phyloP scores from a whole-genome alignment of 2,113 vertebrate species.

The Chaetorhynchus papuensis region DNA sequence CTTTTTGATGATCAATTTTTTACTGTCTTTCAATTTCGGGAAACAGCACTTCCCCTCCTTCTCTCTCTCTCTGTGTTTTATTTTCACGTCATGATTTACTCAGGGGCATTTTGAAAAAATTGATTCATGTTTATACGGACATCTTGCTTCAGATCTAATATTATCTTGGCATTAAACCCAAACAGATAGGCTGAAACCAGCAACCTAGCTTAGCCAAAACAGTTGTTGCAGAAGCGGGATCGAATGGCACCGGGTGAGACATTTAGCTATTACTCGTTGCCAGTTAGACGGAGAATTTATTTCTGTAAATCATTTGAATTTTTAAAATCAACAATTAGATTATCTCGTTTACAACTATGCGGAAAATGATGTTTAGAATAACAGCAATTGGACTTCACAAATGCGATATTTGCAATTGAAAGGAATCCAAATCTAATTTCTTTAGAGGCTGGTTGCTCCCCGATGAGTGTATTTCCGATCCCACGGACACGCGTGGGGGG shows the following conservation, averaged over 20 bases:
- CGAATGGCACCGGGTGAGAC: neutral
- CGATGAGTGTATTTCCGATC: neutral
- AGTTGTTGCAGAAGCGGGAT: neutral
- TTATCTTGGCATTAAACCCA: neutral
- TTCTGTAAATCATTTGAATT: neutral
- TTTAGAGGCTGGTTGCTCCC: neutral
- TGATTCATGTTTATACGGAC: neutral
- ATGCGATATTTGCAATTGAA: neutral
- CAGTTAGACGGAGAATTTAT: neutral
- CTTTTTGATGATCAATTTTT: neutral
- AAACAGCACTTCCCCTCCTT: neutral
- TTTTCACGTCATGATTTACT: neutral
- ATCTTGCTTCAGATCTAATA: neutral
- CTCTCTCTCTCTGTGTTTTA: neutral
- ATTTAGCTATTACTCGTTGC: neutral
- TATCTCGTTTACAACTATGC: conserved; percentile 13
- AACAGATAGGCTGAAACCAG: neutral
- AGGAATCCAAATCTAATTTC: neutral
- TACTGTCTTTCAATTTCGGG: conserved; percentile 3
- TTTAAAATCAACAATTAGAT: neutral
- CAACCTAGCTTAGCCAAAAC: neutral
- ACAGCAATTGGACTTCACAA: neutral
- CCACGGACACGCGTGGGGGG: neutral
- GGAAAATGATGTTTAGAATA: neutral
- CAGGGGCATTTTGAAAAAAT: neutral